Evolutionary conservation across 2,888 invertebrate genomes (phyloP), one percentile per base, ranked within the genome.

Genomic region (Chrysotoxum bicinctum): DNA sequence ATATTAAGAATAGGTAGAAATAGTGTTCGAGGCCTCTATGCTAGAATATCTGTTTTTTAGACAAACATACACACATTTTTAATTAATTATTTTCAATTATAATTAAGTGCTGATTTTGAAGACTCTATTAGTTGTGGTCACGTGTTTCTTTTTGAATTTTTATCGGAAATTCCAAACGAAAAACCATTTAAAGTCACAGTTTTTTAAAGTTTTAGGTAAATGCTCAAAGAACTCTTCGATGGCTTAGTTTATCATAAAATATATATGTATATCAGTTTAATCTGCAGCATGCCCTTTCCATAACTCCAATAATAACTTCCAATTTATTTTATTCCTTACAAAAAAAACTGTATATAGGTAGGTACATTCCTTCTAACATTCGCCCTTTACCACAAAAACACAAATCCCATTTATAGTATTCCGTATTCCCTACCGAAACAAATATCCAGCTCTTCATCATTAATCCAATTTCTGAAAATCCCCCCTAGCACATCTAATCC

Each of bases 371-470:
- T 10, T 10, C 4, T 16, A 32, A 45, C 19, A 40, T 37, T 19
- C 19, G 9, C n/a, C n/a, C 14, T 26, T 23, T 37, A 52, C 48
- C 68, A 48, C 10, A 7, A 48, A 66, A 48, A 66, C 52, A 72
- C 56, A 76, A 75, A 76, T 66, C 23, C 85, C 48, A 81, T 77
- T 81, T 73, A 37, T 58, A 73, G 66, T 35, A 69, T 72, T 35
- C 54, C 68, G 66, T 35, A 69, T 72, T 35, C 54, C 68, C 21
- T 50, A 48, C 48, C 68, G 69, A 69, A 81, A 81, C 69, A 81
- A 81, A 85, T 81, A 81, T 69, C 81, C 68, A 32, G 76, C 64
- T 77, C 85, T 85, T 69, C 81, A 77, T 81, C 85, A 85, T 85
- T 85, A 81, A 85, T 85, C 85, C 85, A 85, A 81, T 85, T 85